phyloP scores from a whole-genome alignment of 2,113 vertebrate species.

The Psittacus erithacus region DNA sequence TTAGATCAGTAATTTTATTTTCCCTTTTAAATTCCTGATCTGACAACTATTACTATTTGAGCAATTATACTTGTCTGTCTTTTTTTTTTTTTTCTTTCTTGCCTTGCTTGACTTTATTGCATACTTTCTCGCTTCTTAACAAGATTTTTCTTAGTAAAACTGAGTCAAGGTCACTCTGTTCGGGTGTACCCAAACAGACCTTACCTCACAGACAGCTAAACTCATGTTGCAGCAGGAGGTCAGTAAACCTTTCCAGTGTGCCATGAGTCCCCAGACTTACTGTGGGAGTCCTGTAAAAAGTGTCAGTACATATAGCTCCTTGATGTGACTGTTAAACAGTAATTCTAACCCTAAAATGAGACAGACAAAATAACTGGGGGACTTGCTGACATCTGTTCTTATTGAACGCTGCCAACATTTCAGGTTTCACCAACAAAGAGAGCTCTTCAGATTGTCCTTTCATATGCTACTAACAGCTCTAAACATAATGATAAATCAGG shows the following conservation, averaged over 20 bases:
- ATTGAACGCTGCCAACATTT: not conserved
- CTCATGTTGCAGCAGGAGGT: not conserved
- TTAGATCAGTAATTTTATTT: not conserved
- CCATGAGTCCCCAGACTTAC: not conserved
- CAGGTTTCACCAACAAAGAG: not conserved
- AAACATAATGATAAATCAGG: not conserved
- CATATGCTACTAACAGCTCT: not conserved
- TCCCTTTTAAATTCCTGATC: not conserved
- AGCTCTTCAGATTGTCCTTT: not conserved
- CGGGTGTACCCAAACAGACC: not conserved
- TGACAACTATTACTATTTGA: not conserved
- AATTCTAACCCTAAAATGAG: not conserved
- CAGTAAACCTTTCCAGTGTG: not conserved
- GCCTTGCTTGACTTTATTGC: not conserved
- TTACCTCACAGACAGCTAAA: not conserved
- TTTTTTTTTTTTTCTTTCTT: not conserved
- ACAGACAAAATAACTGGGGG: not conserved
- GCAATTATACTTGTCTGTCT: not conserved
- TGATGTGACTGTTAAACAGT: not conserved
- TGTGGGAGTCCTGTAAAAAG: fast-evolving
- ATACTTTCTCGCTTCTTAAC: not conserved
- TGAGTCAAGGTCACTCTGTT: not conserved
- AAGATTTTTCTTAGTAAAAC: not conserved
- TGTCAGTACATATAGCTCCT: not conserved
- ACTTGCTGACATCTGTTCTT: not conserved